Percentiles rank a stretch among this genome's conserved stretches.
These are phyloP conservation scores for Platanista minor DNA, from an alignment of 2,113 vertebrate species.

Conservation along the genomic window DNA sequence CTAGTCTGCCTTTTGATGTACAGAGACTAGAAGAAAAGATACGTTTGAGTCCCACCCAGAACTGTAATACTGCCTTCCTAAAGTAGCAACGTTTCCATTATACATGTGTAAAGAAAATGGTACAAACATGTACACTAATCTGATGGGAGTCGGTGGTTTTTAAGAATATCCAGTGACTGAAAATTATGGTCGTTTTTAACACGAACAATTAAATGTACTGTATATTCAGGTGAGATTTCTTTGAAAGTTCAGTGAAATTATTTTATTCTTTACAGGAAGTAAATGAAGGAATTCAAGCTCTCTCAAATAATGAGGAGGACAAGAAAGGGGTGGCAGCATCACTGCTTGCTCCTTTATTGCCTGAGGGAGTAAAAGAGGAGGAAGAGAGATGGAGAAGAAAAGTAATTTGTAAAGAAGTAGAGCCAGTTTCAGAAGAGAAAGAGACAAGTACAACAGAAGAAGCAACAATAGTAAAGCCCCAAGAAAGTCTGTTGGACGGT, in stretches of 20 bases:
- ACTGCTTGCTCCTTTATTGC: conserved; percentile 92
- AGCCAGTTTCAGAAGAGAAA: conserved; percentile 81
- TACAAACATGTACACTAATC: background rate
- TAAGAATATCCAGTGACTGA: background rate
- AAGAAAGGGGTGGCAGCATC: conserved; percentile 91
- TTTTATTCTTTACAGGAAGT: conserved; percentile 86
- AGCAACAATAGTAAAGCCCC: background rate
- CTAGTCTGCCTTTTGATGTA: background rate
- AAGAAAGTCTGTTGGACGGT: conserved; percentile 54
- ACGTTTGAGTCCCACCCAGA: background rate
- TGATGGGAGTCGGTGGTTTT: background rate
- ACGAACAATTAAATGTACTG: background rate
- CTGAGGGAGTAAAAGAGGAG: conserved; percentile 92
- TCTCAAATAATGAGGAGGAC: conserved; percentile 94
- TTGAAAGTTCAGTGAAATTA: background rate
- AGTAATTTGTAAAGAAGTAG: conserved; percentile 88
- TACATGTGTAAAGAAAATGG: background rate
- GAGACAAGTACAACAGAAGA: conserved; percentile 44
- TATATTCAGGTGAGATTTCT: background rate
- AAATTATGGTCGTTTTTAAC: background rate
- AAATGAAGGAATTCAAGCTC: conserved; percentile 93
- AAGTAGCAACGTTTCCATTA: background rate
- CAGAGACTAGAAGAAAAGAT: background rate
- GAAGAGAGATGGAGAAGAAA: conserved; percentile 96
- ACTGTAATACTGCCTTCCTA: background rate